Percentiles rank a stretch among this genome's conserved stretches.
Conservation (phyloP, 2,888 invertebrate genomes). For the Dyspetes luteomarginatus region DNA sequence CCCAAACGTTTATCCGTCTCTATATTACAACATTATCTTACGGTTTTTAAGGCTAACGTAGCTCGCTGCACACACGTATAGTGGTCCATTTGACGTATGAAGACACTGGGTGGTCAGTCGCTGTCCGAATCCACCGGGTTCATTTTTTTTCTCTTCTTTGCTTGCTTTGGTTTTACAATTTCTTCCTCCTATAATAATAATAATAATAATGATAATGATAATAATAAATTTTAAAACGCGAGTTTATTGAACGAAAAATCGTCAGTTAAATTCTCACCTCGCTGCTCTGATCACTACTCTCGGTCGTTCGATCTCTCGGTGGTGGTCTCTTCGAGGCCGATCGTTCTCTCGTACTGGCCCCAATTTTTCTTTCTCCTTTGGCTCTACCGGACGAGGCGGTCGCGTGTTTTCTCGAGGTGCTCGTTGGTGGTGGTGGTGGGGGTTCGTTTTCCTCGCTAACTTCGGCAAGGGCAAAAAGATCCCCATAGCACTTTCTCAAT, state of each 20-base stretch:
- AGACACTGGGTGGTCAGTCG: constrained; percentile 89
- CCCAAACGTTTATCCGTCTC: constrained; percentile 58
- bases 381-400: constrained; percentile 73
- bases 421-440: constrained; percentile 85
- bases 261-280: constrained; percentile 85
- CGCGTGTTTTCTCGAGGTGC: constrained; percentile 82
- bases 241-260: neutral
- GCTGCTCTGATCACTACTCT: constrained; percentile 90
- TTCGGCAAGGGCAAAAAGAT: constrained; percentile 94
- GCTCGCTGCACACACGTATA: constrained; percentile 80
- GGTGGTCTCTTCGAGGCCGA: constrained; percentile 78
- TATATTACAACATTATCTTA: constrained; percentile 79
- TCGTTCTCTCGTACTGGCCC: constrained; percentile 78
- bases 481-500: constrained; percentile 95
- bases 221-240: constrained; percentile 5
- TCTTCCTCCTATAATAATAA: constrained; percentile 90
- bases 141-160: constrained; percentile 94
- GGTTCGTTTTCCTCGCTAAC: constrained; percentile 89
- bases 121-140: constrained; percentile 92
- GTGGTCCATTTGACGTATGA: constrained; percentile 81
- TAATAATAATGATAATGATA: constrained; percentile 45
- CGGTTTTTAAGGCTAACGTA: constrained; percentile 81
- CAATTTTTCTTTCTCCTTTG: constrained; percentile 77
- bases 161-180: constrained; percentile 94
- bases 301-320: constrained; percentile 76